These are phyloP conservation scores for Epiblema foenella DNA, from an alignment of 2,888 invertebrate genomes.

Conservation along the genomic window DNA sequence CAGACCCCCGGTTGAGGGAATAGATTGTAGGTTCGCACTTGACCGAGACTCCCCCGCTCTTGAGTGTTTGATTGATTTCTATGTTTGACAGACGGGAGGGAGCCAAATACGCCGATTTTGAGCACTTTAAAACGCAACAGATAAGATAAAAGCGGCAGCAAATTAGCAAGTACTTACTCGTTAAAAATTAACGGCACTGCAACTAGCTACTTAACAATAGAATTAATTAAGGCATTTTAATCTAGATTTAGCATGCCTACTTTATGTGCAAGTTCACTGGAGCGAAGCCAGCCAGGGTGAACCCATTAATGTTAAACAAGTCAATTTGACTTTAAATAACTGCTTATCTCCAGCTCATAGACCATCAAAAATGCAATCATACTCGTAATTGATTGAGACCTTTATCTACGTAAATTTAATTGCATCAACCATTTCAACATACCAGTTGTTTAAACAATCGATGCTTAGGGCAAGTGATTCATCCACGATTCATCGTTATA, in stretches of 20 bases:
- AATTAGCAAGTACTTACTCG: not conserved
- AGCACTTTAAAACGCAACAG: not conserved
- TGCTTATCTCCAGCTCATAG: constrained; percentile 18
- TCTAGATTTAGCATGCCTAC: constrained; percentile 35
- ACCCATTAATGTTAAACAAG: constrained; percentile 32
- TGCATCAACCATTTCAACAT: constrained; percentile 37
- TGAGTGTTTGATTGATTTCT: constrained; percentile 42
- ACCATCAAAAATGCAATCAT: constrained; percentile 1
- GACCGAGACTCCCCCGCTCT: constrained; percentile 33
- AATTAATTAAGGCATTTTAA: constrained; percentile 36
- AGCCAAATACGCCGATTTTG: constrained; percentile 19
- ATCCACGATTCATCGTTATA: constrained; percentile 40
- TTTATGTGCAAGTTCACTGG: constrained; percentile 27
- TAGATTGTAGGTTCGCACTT: constrained; percentile 37
- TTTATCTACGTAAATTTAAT: constrained; percentile 31
- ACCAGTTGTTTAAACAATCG: constrained; percentile 41
- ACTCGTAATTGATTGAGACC: constrained; percentile 22
- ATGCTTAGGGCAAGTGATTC: constrained; percentile 41
- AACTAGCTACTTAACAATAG: constrained; percentile 30
- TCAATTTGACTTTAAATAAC: constrained; percentile 30
- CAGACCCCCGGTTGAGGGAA: constrained; percentile 12
- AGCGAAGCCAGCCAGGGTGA: constrained; percentile 33
- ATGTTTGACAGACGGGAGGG: constrained; percentile 27
- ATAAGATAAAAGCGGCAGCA: constrained; percentile 11
- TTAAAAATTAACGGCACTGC: not conserved